Conservation (phyloP, 2,797 vertebrate species). For the Delichon dasypus region DNA sequence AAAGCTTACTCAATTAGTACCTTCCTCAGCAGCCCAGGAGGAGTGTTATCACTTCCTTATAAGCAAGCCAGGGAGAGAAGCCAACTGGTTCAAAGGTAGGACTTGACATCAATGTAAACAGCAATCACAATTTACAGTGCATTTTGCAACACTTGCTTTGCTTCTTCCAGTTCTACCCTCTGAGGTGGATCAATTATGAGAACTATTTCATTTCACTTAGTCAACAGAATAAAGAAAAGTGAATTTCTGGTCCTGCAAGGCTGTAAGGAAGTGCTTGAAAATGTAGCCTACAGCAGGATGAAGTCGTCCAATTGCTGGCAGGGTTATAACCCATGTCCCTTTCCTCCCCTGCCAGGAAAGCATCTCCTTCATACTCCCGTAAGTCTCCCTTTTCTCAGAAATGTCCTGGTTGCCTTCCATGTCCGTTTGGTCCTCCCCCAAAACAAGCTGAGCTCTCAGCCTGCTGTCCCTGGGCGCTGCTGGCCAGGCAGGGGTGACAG, state of each 20-base stretch:
- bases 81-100: neutral
- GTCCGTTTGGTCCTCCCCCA: neutral
- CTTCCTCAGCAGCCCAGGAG: neutral
- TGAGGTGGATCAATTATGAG: neutral
- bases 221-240: neutral
- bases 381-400: conserved; percentile 54
- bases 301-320: neutral
- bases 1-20: neutral
- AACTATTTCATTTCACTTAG: neutral
- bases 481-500: neutral
- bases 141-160: neutral
- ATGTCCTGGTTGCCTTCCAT: conserved; percentile 21
- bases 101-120: neutral
- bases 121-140: neutral
- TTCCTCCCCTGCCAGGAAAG: neutral
- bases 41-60: neutral
- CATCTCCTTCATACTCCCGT: neutral
- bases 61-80: neutral
- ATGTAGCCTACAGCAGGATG: neutral
- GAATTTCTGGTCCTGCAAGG: neutral
- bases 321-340: neutral
- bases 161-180: neutral
- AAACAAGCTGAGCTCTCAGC: neutral
- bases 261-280: neutral
- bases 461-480: neutral